Conservation (phyloP, 2,113 vertebrate species). For the Plotosus lineatus region DNA sequence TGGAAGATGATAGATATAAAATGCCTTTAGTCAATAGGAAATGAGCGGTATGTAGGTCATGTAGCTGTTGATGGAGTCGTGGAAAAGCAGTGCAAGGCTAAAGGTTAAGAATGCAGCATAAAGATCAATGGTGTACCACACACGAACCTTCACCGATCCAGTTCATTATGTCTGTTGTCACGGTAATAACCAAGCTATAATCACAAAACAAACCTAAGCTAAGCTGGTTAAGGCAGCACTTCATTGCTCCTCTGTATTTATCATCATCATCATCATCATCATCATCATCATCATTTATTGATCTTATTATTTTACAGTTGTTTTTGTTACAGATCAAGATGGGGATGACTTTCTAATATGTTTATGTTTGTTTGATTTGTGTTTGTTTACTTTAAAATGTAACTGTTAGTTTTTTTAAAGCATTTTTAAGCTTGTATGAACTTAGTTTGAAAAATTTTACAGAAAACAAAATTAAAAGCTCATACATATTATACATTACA, state of each 20-base stretch:
- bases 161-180: not conserved
- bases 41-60: constrained; percentile 3
- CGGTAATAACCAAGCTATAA: not conserved
- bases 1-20: constrained; percentile 25
- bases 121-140: not conserved
- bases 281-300: too few relatives aligned
- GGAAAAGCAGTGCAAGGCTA: not conserved
- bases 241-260: not conserved
- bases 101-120: not conserved
- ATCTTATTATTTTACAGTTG: too few relatives aligned
- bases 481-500: too few relatives aligned
- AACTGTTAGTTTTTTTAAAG: not conserved
- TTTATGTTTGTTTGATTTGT: too few relatives aligned
- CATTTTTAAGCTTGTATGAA: too few relatives aligned
- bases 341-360: not conserved
- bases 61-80: not conserved
- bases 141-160: not conserved
- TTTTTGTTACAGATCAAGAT: not conserved
- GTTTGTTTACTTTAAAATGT: not conserved
- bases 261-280: too few relatives aligned
- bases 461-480: too few relatives aligned
- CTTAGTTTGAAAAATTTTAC: too few relatives aligned
- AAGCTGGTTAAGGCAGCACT: not conserved
- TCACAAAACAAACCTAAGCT: too few relatives aligned
- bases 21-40: constrained; percentile 27